Evolutionary conservation across 64 coral and sea anemone genomes (phyloP).

Genomic region (Stichodactyla helianthus): DNA sequence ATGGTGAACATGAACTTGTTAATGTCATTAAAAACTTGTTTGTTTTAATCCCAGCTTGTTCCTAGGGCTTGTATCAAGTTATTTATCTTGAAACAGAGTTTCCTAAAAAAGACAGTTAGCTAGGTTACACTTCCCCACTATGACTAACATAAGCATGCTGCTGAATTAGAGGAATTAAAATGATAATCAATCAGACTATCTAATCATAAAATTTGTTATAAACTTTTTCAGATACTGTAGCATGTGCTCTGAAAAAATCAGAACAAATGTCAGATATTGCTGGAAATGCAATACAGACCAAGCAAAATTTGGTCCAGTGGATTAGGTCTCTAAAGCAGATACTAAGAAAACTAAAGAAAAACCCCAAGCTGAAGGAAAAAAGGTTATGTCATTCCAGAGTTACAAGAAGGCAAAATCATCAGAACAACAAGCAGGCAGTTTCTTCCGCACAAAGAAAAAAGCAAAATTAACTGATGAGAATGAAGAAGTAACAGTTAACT

Average conservation of each 20-base stretch:
- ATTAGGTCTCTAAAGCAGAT: not conserved
- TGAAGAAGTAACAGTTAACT: too few species aligned
- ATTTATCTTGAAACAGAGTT: too few species aligned
- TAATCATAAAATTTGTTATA: too few species aligned
- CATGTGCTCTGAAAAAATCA: slow-evolving; percentile 49
- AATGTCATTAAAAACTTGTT: too few species aligned
- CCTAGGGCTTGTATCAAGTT: too few species aligned
- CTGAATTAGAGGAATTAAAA: slow-evolving; percentile 8
- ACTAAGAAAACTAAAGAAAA: not conserved
- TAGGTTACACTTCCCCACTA: too few species aligned
- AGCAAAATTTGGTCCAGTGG: slow-evolving; percentile 28
- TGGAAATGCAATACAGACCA: slow-evolving; percentile 55
- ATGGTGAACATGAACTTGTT: too few species aligned
- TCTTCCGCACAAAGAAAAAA: not conserved
- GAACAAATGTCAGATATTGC: slow-evolving; percentile 35
- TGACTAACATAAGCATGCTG: too few species aligned
- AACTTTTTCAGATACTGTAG: slow-evolving; percentile 44
- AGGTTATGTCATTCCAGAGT: slow-evolving; percentile 8
- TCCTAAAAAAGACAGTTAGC: too few species aligned
- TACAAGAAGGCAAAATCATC: slow-evolving; percentile 34
- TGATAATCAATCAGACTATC: not conserved
- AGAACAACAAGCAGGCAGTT: slow-evolving; percentile 10
- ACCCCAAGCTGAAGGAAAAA: slow-evolving; percentile 1
- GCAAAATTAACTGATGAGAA: too few species aligned
- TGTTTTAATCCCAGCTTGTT: too few species aligned